Evolutionary conservation across 2,113 vertebrate genomes (phyloP).

Genomic region (Sitta europaea): DNA sequence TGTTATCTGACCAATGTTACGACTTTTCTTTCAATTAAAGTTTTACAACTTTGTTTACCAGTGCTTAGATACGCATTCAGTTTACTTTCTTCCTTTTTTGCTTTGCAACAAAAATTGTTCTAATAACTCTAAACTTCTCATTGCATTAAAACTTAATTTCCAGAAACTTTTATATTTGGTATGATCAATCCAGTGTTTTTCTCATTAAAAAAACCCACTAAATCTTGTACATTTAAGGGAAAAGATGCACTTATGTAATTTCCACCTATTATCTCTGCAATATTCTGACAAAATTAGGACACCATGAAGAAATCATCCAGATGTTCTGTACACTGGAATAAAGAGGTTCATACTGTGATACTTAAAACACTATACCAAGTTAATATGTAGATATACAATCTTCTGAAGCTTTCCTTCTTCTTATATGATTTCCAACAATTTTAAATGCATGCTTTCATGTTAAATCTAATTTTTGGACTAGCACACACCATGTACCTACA

Average conservation of each 20-base stretch:
- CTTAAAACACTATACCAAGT: background rate
- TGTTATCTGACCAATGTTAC: background rate
- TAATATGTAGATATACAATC: background rate
- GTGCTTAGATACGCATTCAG: background rate
- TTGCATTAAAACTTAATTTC: background rate
- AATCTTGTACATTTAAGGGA: background rate
- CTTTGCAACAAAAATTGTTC: background rate
- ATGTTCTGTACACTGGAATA: background rate
- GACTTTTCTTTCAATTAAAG: background rate
- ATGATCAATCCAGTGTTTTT: background rate
- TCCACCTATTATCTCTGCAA: background rate
- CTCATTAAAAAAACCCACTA: background rate
- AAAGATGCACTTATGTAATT: background rate
- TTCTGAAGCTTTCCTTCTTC: background rate
- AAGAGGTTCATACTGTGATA: background rate
- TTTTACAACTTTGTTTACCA: background rate
- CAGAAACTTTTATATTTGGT: background rate
- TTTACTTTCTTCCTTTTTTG: background rate
- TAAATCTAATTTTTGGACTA: background rate
- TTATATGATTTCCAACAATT: background rate
- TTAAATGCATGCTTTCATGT: background rate
- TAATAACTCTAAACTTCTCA: background rate
- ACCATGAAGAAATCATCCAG: background rate
- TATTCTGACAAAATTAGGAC: background rate
- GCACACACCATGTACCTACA: background rate